These are phyloP conservation scores for Bryconaethiops microstoma DNA, from an alignment of 2,797 vertebrate genomes.

Conservation along the genomic window DNA sequence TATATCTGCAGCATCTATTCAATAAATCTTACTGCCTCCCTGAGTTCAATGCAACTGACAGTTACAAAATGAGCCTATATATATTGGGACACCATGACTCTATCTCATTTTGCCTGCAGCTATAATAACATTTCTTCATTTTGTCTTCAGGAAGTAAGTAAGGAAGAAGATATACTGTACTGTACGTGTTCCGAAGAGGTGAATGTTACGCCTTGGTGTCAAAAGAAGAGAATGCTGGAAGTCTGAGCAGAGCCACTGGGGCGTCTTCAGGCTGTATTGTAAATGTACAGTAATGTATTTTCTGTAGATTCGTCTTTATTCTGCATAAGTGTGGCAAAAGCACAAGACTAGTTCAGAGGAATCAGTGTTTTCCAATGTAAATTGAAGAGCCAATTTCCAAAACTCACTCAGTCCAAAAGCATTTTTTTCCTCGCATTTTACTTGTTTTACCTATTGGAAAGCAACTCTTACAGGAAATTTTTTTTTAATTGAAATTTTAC, in stretches of 20 bases:
- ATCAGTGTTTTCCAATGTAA: not conserved
- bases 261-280: not conserved
- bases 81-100: conserved; percentile 18
- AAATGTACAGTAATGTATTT: not conserved
- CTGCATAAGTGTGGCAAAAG: not conserved
- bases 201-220: conserved; percentile 1
- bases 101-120: conserved; percentile 33
- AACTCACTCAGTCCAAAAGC: no score
- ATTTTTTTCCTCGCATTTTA: no score
- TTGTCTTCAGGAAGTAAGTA: conserved; percentile 39
- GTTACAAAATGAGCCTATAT: conserved; percentile 33
- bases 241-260: conserved; percentile 3
- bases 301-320: not conserved
- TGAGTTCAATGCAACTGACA: conserved; percentile 35
- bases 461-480: no score
- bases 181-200: conserved; percentile 10
- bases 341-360: not conserved
- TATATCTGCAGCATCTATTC: conserved; percentile 32
- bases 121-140: conserved; percentile 42
- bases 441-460: no score
- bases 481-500: no score
- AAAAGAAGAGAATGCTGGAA: not conserved
- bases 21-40: conserved; percentile 43
- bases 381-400: no score
- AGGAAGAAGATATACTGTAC: conserved; percentile 27